phyloP scores from a whole-genome alignment of 1,140 invertebrate species.

The Drosophila tristis region DNA sequence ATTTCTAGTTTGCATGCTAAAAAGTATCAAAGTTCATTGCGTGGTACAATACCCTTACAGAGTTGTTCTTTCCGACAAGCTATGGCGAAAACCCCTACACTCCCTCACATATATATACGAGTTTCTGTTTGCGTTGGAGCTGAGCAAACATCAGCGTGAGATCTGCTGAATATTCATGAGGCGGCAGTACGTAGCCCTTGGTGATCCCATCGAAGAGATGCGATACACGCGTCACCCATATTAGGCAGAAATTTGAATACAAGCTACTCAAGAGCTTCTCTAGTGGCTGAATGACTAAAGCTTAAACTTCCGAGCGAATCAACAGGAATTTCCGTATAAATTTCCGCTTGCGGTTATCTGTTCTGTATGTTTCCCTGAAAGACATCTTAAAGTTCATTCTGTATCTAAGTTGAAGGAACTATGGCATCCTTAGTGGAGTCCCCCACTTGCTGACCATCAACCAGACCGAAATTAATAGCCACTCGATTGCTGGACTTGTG shows the following conservation, averaged over 20 bases:
- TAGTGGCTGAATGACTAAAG: constrained; percentile 23
- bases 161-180: constrained; percentile 42
- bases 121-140: constrained; percentile 1
- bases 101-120: background rate
- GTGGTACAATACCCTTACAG: constrained; percentile 25
- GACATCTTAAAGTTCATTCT: background rate
- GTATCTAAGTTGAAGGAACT: constrained; percentile 15
- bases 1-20: too few relatives aligned
- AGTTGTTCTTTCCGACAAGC: constrained; percentile 33
- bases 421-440: background rate
- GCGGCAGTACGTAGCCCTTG: constrained; percentile 19
- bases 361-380: background rate
- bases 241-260: constrained; percentile 26
- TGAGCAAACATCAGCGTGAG: constrained; percentile 43
- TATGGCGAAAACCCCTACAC: background rate
- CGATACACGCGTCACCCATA: constrained; percentile 42
- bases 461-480: constrained; percentile 18
- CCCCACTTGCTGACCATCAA: constrained; percentile 34
- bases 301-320: constrained; percentile 2
- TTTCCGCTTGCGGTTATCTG: background rate
- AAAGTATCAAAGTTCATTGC: constrained; percentile 34
- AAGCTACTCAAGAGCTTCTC: constrained; percentile 35
- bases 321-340: constrained; percentile 10
- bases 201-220: constrained; percentile 40
- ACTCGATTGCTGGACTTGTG: constrained; percentile 11